Evolutionary conservation across 2,797 vertebrate species (phyloP), one percentile per base, ranked within the genome.

Genomic region (Phataginus tetradactyla): DNA sequence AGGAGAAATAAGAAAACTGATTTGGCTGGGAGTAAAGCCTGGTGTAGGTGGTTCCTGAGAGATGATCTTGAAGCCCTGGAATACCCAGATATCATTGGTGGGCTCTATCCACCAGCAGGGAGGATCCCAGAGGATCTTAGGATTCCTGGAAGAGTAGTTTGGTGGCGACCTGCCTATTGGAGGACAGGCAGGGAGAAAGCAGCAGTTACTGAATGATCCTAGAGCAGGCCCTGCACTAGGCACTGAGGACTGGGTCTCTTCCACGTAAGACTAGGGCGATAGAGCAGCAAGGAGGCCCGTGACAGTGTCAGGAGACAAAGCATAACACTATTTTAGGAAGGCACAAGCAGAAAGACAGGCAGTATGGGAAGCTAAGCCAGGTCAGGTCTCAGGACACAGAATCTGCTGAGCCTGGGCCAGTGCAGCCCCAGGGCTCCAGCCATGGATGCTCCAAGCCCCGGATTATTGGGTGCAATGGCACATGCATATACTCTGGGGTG

Each of bases 391-490:
- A 63, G 74, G 78, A 29, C 0, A 0, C 13, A 0, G 21, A 15
- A 12, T 25, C 3, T 15, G 45, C 57, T n/a, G 32, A 69, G 7
- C 78, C 45, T 1, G 4, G 34, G 53, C 8, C 6, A 12, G 23
- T 1, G 21, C 25, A 45, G 57, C 5, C 14, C 66, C 4, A 1
- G 29, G 21, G 49, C 15, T 51, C 53, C 32, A 49, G 45, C 49
- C 0, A 0, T 5, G 63, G 51, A 20, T 7, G 34, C 34, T 2
- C 23, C 25, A 59, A 18, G 37, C 27, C 37, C 90, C 23, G 10
- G 45, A 37, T 49, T 45, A 11, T 1, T 21, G 68, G 10, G 21
- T 51, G 4, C 15, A 8, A 6, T 74, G 45, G 49, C 7, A 27
- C 34, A 4, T 7, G 20, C 9, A 21, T 7, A 8, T 25, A 34